Conservation (phyloP, 2,888 invertebrate genomes). For the Acleris literana region DNA sequence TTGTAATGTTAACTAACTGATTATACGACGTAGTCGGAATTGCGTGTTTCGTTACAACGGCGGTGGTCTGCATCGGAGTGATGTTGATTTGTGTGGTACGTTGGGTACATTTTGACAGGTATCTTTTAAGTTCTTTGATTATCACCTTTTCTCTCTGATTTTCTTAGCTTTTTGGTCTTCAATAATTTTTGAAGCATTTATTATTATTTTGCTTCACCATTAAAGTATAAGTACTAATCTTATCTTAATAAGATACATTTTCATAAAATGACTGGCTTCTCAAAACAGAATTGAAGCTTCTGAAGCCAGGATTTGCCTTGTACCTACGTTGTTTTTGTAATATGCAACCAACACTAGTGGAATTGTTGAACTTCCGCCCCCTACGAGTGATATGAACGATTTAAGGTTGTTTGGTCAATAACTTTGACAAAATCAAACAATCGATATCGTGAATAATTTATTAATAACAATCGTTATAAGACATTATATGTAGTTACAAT, state of each 20-base stretch:
- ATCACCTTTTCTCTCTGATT: conserved; percentile 37
- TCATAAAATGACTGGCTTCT: neutral
- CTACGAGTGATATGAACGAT: too few species aligned
- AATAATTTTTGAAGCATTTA: conserved; percentile 34
- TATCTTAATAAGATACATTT: neutral
- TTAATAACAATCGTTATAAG: too few species aligned
- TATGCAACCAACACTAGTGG: too few species aligned
- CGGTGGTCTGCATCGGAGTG: conserved; percentile 48
- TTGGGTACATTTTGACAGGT: conserved; percentile 78
- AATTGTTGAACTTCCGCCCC: too few species aligned
- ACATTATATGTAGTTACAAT: too few species aligned
- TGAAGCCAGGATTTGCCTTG: too few species aligned
- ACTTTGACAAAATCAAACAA: too few species aligned
- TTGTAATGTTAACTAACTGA: conserved; percentile 31
- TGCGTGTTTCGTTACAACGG: conserved; percentile 42
- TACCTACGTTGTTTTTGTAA: too few species aligned
- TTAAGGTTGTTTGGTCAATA: too few species aligned
- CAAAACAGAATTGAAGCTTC: too few species aligned
- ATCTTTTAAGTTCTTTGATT: conserved; percentile 39
- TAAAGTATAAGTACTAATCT: conserved; percentile 9
- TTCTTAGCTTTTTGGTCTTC: conserved; percentile 32
- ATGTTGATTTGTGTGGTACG: conserved; percentile 63
- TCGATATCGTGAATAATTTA: too few species aligned
- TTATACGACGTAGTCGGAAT: conserved; percentile 44
- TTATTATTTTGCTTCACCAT: conserved; percentile 29